Evolutionary conservation across 2,113 vertebrate genomes (phyloP).

Genomic region (Rhinichthys klamathensis): DNA sequence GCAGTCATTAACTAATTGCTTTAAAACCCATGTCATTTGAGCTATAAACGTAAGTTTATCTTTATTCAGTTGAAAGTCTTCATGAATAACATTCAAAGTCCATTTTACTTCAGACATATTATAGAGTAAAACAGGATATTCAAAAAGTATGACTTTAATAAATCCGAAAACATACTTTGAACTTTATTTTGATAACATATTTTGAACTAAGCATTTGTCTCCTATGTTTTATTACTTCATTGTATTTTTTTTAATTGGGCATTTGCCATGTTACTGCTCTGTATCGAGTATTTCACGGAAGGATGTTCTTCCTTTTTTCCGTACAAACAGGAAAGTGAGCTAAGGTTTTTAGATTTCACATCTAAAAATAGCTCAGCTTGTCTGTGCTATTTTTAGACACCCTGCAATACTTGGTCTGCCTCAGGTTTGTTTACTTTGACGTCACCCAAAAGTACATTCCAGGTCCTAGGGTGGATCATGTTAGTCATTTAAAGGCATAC

Average conservation of each 20-base stretch:
- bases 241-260: background rate
- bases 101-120: background rate
- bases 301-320: background rate
- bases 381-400: slow-evolving; percentile 41
- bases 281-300: background rate
- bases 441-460: slow-evolving; percentile 44
- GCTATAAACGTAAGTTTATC: background rate
- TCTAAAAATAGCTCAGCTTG: slow-evolving; percentile 33
- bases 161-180: background rate
- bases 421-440: background rate
- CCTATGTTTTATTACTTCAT: background rate
- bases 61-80: background rate
- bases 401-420: background rate
- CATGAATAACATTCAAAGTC: background rate
- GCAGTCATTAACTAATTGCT: background rate
- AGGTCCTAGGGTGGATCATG: background rate
- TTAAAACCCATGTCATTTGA: background rate
- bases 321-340: slow-evolving; percentile 15
- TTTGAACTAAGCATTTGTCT: background rate
- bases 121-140: background rate
- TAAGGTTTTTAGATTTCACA: slow-evolving; percentile 4
- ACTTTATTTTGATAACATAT: background rate
- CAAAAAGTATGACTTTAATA: background rate
- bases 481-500: background rate
- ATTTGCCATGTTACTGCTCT: background rate